Evolutionary conservation across 2,113 vertebrate genomes (phyloP).

Genomic region (Chaetodon auriga): DNA sequence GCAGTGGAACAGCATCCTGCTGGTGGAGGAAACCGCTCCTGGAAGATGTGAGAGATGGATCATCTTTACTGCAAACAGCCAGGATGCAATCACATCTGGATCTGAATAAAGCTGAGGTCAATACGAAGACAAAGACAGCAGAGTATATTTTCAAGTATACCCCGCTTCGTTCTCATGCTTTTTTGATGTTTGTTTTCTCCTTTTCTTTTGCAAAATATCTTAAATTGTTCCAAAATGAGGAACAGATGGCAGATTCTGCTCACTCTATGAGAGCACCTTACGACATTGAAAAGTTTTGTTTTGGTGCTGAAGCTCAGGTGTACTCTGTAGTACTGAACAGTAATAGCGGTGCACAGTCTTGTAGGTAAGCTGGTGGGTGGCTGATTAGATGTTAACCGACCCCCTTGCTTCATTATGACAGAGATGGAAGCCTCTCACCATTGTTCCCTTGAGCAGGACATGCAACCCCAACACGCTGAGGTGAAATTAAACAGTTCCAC

Average conservation of each 20-base stretch:
- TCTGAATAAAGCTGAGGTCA: not conserved
- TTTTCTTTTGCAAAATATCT: not conserved
- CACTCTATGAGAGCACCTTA: not conserved
- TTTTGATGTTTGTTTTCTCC: not conserved
- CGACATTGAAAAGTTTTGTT: not conserved
- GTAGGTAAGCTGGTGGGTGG: not conserved
- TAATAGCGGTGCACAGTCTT: not conserved
- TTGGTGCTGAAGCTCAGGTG: not conserved
- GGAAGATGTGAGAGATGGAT: not conserved
- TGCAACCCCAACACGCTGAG: slow-evolving; percentile 29
- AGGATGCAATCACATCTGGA: not conserved
- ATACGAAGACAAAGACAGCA: not conserved
- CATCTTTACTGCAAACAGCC: not conserved
- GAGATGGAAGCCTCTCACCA: slow-evolving; percentile 30
- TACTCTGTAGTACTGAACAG: not conserved
- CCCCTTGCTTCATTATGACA: slow-evolving; percentile 14
- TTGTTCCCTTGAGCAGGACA: slow-evolving; percentile 35
- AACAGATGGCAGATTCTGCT: not conserved
- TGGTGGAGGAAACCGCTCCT: not conserved
- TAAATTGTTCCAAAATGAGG: not conserved
- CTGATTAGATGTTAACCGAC: slow-evolving; percentile 44
- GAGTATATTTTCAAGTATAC: not conserved
- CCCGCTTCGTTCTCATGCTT: not conserved
- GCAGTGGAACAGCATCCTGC: not conserved
- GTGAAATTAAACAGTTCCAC: slow-evolving; percentile 34